These are phyloP conservation scores for Pseudachorutes palmiensis DNA, from an alignment of 1,140 invertebrate species.

Conservation along the genomic window DNA sequence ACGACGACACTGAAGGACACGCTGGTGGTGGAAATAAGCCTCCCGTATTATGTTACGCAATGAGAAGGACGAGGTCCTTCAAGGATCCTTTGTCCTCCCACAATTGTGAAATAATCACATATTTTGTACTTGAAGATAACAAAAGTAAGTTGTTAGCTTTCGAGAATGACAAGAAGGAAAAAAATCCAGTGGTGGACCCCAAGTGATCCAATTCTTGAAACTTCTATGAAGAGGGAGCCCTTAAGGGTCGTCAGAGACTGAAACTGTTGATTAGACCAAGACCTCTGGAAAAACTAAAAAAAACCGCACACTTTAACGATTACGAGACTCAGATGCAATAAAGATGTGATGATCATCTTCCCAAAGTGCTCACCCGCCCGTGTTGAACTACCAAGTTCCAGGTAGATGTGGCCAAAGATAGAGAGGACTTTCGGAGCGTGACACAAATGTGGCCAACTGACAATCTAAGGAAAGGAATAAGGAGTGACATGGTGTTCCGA, in stretches of 20 bases:
- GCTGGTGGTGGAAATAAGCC: slow-evolving; percentile 11
- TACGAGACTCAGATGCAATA: slow-evolving; percentile 3
- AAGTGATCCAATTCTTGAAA: slow-evolving; percentile 13
- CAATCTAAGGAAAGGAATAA: neutral
- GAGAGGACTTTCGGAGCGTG: no score
- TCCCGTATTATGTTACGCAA: slow-evolving; percentile 9
- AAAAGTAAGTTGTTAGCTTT: slow-evolving; percentile 14
- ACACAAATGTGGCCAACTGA: neutral
- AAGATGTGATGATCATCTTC: slow-evolving; percentile 8
- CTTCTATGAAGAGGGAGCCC: neutral
- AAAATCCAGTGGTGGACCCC: neutral
- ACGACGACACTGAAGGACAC: no score
- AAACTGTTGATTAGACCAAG: slow-evolving; percentile 14
- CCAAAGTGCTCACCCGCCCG: neutral
- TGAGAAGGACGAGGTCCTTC: neutral
- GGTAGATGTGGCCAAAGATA: slow-evolving; percentile 3
- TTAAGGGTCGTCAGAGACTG: slow-evolving; percentile 1
- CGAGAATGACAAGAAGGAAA: slow-evolving; percentile 7
- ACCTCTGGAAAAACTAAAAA: slow-evolving; percentile 4
- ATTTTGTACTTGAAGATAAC: slow-evolving; percentile 13
- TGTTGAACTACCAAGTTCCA: neutral
- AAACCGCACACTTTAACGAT: slow-evolving; percentile 27
- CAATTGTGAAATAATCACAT: slow-evolving; percentile 7
- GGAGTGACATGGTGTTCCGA: no score
- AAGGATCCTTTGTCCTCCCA: slow-evolving; percentile 5